Base-by-base conservation (phyloP, 2,888 invertebrate species). In the Lagria hirta region DNA sequence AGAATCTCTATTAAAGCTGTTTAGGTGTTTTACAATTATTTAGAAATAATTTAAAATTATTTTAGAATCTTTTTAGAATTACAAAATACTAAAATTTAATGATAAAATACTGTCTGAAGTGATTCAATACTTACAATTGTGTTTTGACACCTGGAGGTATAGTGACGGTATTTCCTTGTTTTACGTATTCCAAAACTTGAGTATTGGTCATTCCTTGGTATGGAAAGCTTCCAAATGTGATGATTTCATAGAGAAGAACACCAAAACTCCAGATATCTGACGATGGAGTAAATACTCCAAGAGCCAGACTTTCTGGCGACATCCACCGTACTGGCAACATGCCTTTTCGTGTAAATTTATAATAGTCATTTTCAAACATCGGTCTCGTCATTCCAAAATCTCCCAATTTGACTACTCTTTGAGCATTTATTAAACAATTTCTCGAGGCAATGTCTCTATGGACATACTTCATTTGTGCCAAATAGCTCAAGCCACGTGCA, bases 331-430 rank as follows among this genome's bases (percentile, higher is more conserved):
- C 57, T 7, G 55, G 56, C 29, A 56, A 36, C 55, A 56, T 55
- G 14, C 56, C 56, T 73, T 87, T 88, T 49, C 91, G 81, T 64
- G 85, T 88, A 67, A 93, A 92, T 52, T 86, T 83, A 72, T 94
- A 94, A 69, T 92, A 92, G 68, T 92, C 92, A 52, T 85, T 86
- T 60, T 92, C 91, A 67, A 83, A 88, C 68, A 88, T 88, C 0
- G 88, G 84, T 26, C 94, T 77, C 2, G 93, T 87, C 93, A 94
- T 92, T 23, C 94, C 94, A 71, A 94, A 95, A 71, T 95, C 94
- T 2, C 86, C 88, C 85, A 93, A 74, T 88, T 95, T 55, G 75
- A 86, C 79, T 0, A 77, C 72, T 32, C 81, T 72, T 56, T 79
- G 78, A 70, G 86, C 79, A 63, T 82, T 83, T 1, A 86, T 78